A percentile compares a stretch with the other conserved stretches of the same genome.
Evolutionary conservation across 2,113 vertebrate species (phyloP).

Genomic region (Rhegmatorhina hoffmannsi): DNA sequence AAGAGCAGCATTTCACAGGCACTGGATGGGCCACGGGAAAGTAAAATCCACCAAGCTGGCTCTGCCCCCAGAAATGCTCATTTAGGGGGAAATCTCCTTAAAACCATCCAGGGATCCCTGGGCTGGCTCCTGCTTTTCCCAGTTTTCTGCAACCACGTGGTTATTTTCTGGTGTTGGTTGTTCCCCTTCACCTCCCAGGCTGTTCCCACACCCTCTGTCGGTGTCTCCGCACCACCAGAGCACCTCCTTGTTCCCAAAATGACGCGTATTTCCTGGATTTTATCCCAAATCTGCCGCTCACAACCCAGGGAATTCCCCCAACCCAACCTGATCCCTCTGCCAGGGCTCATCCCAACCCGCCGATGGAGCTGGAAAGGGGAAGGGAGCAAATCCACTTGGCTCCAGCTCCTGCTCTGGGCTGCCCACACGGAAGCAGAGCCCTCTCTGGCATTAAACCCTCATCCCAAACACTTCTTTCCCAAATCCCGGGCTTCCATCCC

Average conservation of each 20-base stretch:
- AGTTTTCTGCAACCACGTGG: neutral
- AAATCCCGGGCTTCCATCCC: neutral
- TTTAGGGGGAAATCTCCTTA: neutral
- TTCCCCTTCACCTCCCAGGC: neutral
- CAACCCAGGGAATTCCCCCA: neutral
- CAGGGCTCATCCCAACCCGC: slow-evolving; percentile 16
- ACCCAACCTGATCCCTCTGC: neutral
- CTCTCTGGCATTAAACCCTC: neutral
- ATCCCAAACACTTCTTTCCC: neutral
- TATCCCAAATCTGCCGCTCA: neutral
- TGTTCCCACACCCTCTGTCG: accelerated
- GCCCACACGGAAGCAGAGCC: neutral
- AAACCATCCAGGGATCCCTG: neutral
- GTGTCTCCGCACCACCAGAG: accelerated
- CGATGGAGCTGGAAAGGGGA: neutral
- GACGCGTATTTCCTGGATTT: neutral
- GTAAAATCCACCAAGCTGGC: neutral
- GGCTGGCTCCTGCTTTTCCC: neutral
- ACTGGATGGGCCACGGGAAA: accelerated
- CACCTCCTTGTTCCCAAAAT: neutral
- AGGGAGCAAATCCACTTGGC: neutral
- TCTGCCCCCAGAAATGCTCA: accelerated
- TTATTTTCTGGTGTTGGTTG: neutral
- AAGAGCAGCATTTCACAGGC: accelerated
- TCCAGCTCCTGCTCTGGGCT: neutral